Evolutionary conservation across 2,113 vertebrate genomes (phyloP).

Genomic region (Haplotaxodon microlepis): DNA sequence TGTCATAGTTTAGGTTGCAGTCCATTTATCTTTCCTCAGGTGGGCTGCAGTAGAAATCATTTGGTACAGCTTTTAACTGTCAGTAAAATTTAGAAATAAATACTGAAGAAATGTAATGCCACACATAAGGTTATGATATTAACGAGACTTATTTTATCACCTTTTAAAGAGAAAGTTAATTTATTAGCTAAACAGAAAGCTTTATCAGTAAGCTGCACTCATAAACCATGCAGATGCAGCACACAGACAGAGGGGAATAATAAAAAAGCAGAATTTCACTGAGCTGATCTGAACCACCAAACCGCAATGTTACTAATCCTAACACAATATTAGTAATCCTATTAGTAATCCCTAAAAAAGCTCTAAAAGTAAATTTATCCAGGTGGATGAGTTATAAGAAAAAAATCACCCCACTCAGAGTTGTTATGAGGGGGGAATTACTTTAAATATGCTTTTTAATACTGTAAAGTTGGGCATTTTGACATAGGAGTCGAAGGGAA

Average conservation of each 20-base stretch:
- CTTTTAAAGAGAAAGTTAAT: background rate
- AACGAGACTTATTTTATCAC: background rate
- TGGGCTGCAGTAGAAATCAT: background rate
- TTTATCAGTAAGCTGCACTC: background rate
- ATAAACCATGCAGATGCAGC: background rate
- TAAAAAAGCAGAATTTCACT: background rate
- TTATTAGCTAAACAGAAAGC: background rate
- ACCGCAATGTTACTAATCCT: background rate
- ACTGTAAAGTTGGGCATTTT: background rate
- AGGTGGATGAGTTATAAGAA: background rate
- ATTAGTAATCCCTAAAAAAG: background rate
- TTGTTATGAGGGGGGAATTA: background rate
- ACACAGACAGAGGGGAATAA: background rate
- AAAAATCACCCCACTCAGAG: background rate
- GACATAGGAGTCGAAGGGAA: background rate
- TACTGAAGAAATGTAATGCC: background rate
- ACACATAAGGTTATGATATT: background rate
- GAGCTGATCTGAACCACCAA: rapidly evolving
- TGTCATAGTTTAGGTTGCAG: background rate
- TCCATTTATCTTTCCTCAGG: background rate
- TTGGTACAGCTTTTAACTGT: background rate
- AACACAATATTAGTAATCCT: background rate
- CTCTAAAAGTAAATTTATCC: background rate
- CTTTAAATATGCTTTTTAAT: background rate
- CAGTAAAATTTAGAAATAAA: background rate